Evolutionary conservation across 2,888 invertebrate species (phyloP).

Genomic region (Mesochorus sp.): DNA sequence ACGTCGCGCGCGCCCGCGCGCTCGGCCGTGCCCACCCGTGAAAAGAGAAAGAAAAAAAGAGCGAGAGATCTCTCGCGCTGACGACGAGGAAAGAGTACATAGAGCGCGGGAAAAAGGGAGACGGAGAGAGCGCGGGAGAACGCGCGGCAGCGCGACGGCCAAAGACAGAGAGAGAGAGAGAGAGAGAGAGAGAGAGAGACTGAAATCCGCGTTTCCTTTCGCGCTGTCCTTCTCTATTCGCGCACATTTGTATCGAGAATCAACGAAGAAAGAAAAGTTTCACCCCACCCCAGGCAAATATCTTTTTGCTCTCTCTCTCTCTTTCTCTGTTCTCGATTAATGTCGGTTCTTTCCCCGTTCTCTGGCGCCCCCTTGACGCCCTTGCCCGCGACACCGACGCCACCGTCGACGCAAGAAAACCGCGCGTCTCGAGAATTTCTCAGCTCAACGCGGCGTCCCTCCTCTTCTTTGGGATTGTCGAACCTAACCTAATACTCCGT

Average conservation of each 20-base stretch:
- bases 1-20: not conserved
- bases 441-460: constrained; percentile 58
- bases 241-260: not conserved
- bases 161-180: not conserved
- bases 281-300: constrained; percentile 43
- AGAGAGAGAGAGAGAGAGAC: not conserved
- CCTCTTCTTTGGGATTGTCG: constrained; percentile 13
- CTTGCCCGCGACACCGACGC: constrained; percentile 8
- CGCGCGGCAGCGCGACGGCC: not conserved
- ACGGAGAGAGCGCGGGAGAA: not conserved
- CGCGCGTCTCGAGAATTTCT: constrained; percentile 42
- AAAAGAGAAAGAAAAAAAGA: constrained; percentile 4
- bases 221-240: constrained; percentile 14
- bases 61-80: not conserved
- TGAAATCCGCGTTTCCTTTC: constrained; percentile 12
- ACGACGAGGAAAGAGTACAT: no score
- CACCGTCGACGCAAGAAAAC: constrained; percentile 21
- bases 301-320: no score
- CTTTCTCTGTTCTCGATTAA: constrained; percentile 43
- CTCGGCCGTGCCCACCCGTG: constrained; percentile 14
- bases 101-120: not conserved
- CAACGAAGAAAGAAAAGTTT: constrained; percentile 38
- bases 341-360: not conserved
- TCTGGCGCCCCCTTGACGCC: constrained; percentile 3
- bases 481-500: constrained; percentile 63